These are phyloP conservation scores for Paramormyrops kingsleyae DNA, from an alignment of 2,113 vertebrate species.

Conservation along the genomic window DNA sequence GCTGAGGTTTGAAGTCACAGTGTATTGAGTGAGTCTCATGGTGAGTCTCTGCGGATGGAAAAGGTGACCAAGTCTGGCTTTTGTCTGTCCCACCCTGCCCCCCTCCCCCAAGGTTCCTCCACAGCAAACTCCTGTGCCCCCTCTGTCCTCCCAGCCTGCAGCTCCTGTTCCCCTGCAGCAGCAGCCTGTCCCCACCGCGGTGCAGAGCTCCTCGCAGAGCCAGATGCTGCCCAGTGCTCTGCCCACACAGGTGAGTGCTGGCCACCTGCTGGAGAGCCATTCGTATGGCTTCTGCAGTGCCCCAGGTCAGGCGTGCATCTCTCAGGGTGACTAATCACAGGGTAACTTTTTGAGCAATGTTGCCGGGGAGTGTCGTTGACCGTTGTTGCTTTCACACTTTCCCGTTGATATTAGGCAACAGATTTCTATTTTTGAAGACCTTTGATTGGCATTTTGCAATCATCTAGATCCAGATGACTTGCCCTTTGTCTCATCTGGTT, in stretches of 20 bases:
- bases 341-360: not conserved
- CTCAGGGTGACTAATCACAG: not conserved
- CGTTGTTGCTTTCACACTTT: no score
- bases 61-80: not conserved
- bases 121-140: slow-evolving; percentile 23
- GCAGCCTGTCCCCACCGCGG: slow-evolving; percentile 7
- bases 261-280: no score
- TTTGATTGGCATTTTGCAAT: no score
- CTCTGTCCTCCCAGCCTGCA: slow-evolving; percentile 19
- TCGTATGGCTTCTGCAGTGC: not conserved
- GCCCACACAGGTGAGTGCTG: slow-evolving; percentile 49
- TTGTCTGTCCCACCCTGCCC: not conserved
- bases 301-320: not conserved
- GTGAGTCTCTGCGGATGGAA: not conserved
- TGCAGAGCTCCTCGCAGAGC: slow-evolving; percentile 53
- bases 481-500: not conserved
- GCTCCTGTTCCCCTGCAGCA: slow-evolving; percentile 37
- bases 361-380: not conserved
- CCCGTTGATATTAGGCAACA: no score
- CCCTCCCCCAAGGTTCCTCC: slow-evolving; percentile 33
- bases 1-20: not conserved
- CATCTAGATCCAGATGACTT: no score
- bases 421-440: no score
- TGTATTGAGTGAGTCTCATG: not conserved
- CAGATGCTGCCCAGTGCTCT: slow-evolving; percentile 31